Conservation (phyloP, 2,113 vertebrate genomes). For the Pseudorhombus dupliciocellatus region DNA sequence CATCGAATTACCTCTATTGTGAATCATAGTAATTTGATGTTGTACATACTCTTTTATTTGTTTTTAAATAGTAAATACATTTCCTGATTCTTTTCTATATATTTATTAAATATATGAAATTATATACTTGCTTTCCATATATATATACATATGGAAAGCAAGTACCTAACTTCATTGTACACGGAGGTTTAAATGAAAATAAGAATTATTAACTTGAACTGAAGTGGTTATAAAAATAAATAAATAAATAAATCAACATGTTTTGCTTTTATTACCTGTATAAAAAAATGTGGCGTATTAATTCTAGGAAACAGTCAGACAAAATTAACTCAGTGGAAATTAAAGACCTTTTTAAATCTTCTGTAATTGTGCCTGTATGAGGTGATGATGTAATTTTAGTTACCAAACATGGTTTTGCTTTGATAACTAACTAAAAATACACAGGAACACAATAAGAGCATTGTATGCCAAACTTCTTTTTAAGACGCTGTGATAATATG, state of each 20-base stretch:
- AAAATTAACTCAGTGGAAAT: not conserved
- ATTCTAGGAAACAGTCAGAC: not conserved
- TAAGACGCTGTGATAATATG: not conserved
- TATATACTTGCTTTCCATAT: too few species aligned
- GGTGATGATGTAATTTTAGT: not conserved
- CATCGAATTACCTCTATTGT: not conserved
- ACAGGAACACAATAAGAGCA: not conserved
- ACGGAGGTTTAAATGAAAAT: too few species aligned
- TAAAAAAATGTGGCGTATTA: too few species aligned
- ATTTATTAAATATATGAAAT: too few species aligned
- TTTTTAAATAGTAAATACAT: too few species aligned
- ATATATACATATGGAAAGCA: too few species aligned
- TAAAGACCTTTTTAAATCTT: not conserved
- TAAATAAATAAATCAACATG: not conserved
- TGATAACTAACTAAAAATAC: not conserved
- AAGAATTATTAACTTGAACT: too few species aligned
- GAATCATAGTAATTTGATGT: not conserved
- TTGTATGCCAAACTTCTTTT: not conserved
- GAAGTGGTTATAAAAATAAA: too few species aligned
- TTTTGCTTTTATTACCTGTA: not conserved
- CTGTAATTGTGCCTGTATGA: not conserved
- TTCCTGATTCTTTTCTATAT: too few species aligned
- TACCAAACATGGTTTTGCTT: not conserved
- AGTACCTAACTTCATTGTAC: too few species aligned
- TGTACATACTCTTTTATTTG: not conserved